phyloP scores from a whole-genome alignment of 2,888 invertebrate genomes.

The Lysandra coridon region DNA sequence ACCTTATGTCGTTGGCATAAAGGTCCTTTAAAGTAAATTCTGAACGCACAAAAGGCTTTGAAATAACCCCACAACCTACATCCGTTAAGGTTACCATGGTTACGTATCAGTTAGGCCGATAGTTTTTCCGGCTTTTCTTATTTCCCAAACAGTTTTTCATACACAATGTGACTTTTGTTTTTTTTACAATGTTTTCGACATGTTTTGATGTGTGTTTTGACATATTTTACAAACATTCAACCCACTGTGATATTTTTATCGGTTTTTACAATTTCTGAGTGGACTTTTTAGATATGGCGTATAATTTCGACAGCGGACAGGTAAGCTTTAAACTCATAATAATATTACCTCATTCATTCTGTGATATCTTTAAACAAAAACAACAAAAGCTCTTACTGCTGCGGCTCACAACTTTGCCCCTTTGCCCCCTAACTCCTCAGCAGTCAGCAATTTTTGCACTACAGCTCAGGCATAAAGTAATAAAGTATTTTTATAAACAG shows the following conservation, averaged over 20 bases:
- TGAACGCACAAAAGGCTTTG: neutral
- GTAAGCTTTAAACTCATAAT: constrained; percentile 51
- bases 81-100: constrained; percentile 50
- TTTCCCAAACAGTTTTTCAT: constrained; percentile 51
- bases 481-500: too few species aligned
- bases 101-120: constrained; percentile 71
- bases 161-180: constrained; percentile 46
- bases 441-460: too few species aligned
- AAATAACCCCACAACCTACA: neutral
- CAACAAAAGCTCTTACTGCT: too few species aligned
- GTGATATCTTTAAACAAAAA: too few species aligned
- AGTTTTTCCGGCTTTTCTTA: constrained; percentile 54
- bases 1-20: neutral
- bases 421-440: too few species aligned
- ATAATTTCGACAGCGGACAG: constrained; percentile 72
- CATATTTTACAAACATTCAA: constrained; percentile 41
- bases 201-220: constrained; percentile 41
- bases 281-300: constrained; percentile 56
- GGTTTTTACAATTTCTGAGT: constrained; percentile 45
- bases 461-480: too few species aligned
- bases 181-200: constrained; percentile 45
- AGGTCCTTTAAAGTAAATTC: neutral
- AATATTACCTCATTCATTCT: too few species aligned
- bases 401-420: too few species aligned
- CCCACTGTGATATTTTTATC: constrained; percentile 53